phyloP scores from a whole-genome alignment of 2,113 vertebrate species.

The Cygnus atratus region DNA sequence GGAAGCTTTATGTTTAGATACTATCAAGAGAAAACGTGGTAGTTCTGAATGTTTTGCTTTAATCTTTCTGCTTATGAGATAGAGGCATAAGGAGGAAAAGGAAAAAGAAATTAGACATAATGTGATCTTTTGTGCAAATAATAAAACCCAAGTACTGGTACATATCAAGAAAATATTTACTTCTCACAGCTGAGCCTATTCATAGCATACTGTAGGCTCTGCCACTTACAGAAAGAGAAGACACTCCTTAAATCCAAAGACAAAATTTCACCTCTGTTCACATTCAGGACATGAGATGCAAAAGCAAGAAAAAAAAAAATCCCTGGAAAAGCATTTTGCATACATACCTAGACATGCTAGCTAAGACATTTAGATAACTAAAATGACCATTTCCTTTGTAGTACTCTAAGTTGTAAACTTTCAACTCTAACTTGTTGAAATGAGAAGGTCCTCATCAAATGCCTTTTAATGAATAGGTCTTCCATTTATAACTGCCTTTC shows the following conservation, averaged over 20 bases:
- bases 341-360: not conserved
- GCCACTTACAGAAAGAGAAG: not conserved
- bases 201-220: not conserved
- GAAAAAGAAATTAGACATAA: not conserved
- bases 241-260: not conserved
- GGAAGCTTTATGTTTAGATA: not conserved
- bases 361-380: not conserved
- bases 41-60: not conserved
- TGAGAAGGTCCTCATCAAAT: not conserved
- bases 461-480: conserved; percentile 55
- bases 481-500: conserved; percentile 53
- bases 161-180: not conserved
- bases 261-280: not conserved
- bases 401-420: conserved; percentile 9
- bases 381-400: not conserved
- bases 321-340: not conserved
- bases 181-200: not conserved
- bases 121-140: not conserved
- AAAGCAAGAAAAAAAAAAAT: not conserved
- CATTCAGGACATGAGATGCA: not conserved
- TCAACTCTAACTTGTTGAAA: not conserved
- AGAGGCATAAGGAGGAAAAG: not conserved
- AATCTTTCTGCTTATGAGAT: not conserved
- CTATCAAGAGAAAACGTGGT: not conserved
- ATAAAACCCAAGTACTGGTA: not conserved